Evolutionary conservation across 2,797 vertebrate genomes (phyloP).

Genomic region (Acrossocheilus fasciatus): DNA sequence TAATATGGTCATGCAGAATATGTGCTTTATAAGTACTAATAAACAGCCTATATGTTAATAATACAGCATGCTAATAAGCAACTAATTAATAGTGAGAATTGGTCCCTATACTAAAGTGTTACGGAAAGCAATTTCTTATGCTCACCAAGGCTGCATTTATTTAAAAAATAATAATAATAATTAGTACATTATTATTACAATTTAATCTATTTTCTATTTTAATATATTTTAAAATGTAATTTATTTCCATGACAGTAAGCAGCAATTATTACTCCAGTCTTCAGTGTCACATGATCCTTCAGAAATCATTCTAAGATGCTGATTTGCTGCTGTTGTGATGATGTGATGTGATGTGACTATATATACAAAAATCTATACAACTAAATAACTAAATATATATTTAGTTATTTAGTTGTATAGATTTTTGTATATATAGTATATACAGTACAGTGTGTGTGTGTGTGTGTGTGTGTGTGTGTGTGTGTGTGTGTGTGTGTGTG

Average conservation of each 20-base stretch:
- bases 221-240: not conserved
- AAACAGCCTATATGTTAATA: too few relatives aligned
- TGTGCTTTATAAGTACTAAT: too few relatives aligned
- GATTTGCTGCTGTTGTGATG: not conserved
- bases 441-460: not conserved
- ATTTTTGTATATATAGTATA: too few relatives aligned
- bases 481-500: not conserved
- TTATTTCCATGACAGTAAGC: not conserved
- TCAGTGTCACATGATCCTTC: not conserved
- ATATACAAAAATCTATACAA: too few relatives aligned
- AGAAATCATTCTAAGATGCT: not conserved
- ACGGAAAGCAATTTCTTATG: not conserved
- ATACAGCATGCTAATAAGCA: too few relatives aligned
- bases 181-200: not conserved
- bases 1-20: not conserved
- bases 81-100: not conserved
- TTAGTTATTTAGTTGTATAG: too few relatives aligned
- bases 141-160: not conserved
- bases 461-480: not conserved
- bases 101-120: too few relatives aligned
- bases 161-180: not conserved
- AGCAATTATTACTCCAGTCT: not conserved
- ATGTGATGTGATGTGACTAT: too few relatives aligned
- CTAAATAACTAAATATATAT: too few relatives aligned
- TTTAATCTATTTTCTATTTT: not conserved